Evolutionary conservation across 2,888 invertebrate species (phyloP).

Genomic region (Heliconius sara): DNA sequence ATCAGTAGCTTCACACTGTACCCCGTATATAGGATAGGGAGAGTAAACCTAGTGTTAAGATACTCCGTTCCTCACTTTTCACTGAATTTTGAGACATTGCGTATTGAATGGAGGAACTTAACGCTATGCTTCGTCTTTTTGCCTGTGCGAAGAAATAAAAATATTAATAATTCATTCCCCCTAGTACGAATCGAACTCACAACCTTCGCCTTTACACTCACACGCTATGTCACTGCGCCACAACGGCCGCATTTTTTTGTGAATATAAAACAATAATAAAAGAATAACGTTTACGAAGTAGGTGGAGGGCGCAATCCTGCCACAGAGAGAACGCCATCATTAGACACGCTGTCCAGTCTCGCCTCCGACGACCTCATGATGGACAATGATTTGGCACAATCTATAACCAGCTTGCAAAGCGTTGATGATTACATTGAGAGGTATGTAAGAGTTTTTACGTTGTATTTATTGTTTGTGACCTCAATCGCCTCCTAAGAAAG

Average conservation of each 20-base stretch:
- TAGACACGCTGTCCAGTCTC: constrained; percentile 93
- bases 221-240: too few relatives aligned
- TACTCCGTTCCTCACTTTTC: too few relatives aligned
- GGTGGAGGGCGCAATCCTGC: constrained; percentile 62
- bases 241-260: not conserved
- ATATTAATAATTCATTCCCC: too few relatives aligned
- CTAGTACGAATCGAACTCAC: too few relatives aligned
- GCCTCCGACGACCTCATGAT: constrained; percentile 94
- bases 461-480: not conserved
- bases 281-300: constrained; percentile 48
- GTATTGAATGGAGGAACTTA: too few relatives aligned
- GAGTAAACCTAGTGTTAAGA: too few relatives aligned
- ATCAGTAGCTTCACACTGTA: too few relatives aligned
- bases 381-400: constrained; percentile 89
- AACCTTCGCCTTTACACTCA: too few relatives aligned
- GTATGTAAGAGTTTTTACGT: constrained; percentile 56
- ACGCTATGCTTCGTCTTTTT: too few relatives aligned
- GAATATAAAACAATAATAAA: not conserved
- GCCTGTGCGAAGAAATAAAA: too few relatives aligned
- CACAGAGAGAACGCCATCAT: constrained; percentile 87
- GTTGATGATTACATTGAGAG: constrained; percentile 84
- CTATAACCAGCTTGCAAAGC: constrained; percentile 83
- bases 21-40: too few relatives aligned
- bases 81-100: too few relatives aligned
- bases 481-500: not conserved